Conservation (phyloP, 1,140 invertebrate species). For the Euwallacea similis region DNA sequence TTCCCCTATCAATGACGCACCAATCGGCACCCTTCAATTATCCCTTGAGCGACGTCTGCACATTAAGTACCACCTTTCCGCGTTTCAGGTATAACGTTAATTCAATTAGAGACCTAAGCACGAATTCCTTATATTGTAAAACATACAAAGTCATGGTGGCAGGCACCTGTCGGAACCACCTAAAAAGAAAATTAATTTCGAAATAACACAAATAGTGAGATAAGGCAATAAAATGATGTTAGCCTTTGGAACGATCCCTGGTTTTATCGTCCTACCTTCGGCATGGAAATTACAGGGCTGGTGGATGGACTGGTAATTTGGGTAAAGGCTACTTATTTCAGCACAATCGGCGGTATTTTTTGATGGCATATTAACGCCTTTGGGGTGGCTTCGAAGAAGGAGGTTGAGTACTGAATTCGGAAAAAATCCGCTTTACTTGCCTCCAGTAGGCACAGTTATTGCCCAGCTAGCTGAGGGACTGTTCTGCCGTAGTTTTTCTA, state of each 20-base stretch:
- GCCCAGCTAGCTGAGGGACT: too few species aligned
- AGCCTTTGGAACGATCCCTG: slow-evolving; percentile 33
- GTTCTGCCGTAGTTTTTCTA: too few species aligned
- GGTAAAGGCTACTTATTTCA: slow-evolving; percentile 47
- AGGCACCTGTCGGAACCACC: slow-evolving; percentile 23
- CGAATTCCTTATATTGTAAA: slow-evolving; percentile 18
- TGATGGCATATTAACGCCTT: neutral
- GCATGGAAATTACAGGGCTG: slow-evolving; percentile 45
- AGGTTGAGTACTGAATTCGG: too few species aligned
- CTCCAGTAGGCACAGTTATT: too few species aligned
- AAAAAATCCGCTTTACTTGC: too few species aligned
- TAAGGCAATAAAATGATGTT: slow-evolving; percentile 40
- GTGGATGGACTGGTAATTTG: slow-evolving; percentile 41
- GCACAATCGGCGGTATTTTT: slow-evolving; percentile 23
- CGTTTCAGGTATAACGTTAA: slow-evolving; percentile 10
- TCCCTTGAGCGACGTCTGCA: neutral
- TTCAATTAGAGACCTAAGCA: slow-evolving; percentile 14
- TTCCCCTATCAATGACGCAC: neutral
- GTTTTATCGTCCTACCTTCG: slow-evolving; percentile 40
- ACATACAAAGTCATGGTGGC: slow-evolving; percentile 30
- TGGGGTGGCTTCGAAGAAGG: neutral
- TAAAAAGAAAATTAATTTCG: slow-evolving; percentile 40
- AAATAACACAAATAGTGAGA: slow-evolving; percentile 46
- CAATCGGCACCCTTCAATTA: neutral
- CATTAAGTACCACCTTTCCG: slow-evolving; percentile 16